Evolutionary conservation across 1,140 invertebrate genomes (phyloP), one percentile per base, ranked within the genome.

Genomic region (Drosophila mojavensis): DNA sequence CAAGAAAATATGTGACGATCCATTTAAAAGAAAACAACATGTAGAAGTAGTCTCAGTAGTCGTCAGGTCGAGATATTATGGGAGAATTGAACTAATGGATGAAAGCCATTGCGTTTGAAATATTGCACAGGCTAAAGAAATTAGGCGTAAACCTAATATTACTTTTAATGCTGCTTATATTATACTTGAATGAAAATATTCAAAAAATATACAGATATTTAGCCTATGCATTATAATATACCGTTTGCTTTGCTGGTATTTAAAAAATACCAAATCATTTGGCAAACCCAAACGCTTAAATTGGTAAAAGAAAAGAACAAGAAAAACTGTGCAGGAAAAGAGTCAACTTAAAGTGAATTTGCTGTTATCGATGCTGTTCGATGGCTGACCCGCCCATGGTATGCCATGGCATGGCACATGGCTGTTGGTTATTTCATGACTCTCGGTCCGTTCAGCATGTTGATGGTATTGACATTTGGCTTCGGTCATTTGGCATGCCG

Each of bases 381-480:
- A 47, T 15, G 15, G 17, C 43, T 47, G 43, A 47, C n/a, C 43
- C n/a, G 5, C 17, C 43, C 13, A n/a, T n/a, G 43, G 43, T 11
- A 13, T 10, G 33, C 43, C 13, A n/a, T n/a, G 43, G n/a, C 15
- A 13, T 10, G 33, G 41, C n/a, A 2, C 41, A 61, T 39, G 53
- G 62, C 69, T 72, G 47, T 59, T 54, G 55, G 63, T 60, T 67
- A 73, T 73, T 67, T 60, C 64, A 72, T 56, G 69, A 67, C 39
- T 60, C 33, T 39, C 48, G 60, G 70, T 36, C 24, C 47, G 39
- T 54, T 58, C 43, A 55, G 45, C 82, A 58, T 60, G 61, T 66
- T 66, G 72, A 86, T 86, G 79, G 82, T 82, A 82, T 86, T 86
- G 83, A 88, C 83, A 86, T 88, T 86, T 86, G 83, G 83, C 82